Evolutionary conservation across 1,140 invertebrate genomes (phyloP).

Genomic region (Listronotus oregonensis): DNA sequence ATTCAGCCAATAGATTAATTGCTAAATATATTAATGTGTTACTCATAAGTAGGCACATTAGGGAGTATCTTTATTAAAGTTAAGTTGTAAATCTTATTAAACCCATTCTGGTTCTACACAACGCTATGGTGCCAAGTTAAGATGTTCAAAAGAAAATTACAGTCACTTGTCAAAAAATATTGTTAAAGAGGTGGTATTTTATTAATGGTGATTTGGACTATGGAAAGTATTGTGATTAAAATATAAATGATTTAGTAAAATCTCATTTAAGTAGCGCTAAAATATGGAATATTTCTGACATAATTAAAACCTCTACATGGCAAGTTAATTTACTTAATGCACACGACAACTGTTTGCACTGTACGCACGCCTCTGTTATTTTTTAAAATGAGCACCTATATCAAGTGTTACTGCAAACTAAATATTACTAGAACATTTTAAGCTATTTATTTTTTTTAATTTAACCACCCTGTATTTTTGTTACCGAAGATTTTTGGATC

Average conservation of each 20-base stretch:
- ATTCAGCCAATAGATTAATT: conserved; percentile 49
- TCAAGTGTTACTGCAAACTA: too few relatives aligned
- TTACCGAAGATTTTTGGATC: too few relatives aligned
- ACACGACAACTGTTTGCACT: conserved; percentile 61
- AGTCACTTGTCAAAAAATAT: conserved; percentile 58
- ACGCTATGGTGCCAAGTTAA: conserved; percentile 49
- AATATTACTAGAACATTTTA: too few relatives aligned
- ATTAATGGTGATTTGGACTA: conserved; percentile 59
- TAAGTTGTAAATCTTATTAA: conserved; percentile 59
- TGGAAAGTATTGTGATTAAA: conserved; percentile 58
- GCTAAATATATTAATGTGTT: conserved; percentile 50
- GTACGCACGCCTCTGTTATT: too few relatives aligned
- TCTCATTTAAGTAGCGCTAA: conserved; percentile 58
- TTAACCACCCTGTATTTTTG: too few relatives aligned
- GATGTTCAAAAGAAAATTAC: conserved; percentile 54
- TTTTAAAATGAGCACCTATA: too few relatives aligned
- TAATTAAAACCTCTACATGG: conserved; percentile 60
- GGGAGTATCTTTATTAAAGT: conserved; percentile 58
- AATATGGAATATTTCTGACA: conserved; percentile 57
- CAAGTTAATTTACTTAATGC: conserved; percentile 60
- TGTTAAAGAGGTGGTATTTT: conserved; percentile 62
- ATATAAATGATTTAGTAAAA: conserved; percentile 58
- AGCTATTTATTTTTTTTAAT: too few relatives aligned
- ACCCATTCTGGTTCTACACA: conserved; percentile 55
- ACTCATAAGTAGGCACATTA: conserved; percentile 50